These are phyloP conservation scores for Drosophila subsilvestris DNA, from an alignment of 2,888 invertebrate genomes.

Conservation along the genomic window DNA sequence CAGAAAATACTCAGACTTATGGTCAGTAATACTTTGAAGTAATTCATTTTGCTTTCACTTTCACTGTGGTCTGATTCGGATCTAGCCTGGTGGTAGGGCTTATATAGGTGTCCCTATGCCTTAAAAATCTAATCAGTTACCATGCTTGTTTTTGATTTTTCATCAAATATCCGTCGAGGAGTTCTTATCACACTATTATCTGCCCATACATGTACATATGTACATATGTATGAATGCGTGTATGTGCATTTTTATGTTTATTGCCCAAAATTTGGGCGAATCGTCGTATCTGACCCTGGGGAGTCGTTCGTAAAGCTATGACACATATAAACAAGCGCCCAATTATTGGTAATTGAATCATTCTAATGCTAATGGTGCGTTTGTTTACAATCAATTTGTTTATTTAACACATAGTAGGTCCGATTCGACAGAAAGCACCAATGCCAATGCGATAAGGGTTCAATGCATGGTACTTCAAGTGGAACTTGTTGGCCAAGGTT, in stretches of 20 bases:
- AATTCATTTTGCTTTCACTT: constrained; percentile 45
- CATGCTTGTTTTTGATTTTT: constrained; percentile 42
- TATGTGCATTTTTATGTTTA: constrained; percentile 34
- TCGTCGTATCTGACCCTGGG: constrained; percentile 24
- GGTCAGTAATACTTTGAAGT: constrained; percentile 13
- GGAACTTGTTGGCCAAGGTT: constrained; percentile 23
- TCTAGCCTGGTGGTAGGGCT: constrained; percentile 23
- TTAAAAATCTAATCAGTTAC: constrained; percentile 52
- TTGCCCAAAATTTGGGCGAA: constrained; percentile 37
- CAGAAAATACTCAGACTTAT: constrained; percentile 4
- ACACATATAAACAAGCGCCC: constrained; percentile 30
- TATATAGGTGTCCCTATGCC: constrained; percentile 50
- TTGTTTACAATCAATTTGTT: constrained; percentile 10
- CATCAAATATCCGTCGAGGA: constrained; percentile 13
- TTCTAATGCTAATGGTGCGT: neutral
- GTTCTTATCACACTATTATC: constrained; percentile 29
- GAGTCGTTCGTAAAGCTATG: constrained; percentile 47
- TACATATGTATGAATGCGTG: neutral
- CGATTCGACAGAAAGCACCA: constrained; percentile 10
- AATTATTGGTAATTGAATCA: constrained; percentile 38
- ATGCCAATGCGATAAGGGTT: constrained; percentile 37
- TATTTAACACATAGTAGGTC: neutral
- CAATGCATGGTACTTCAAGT: neutral
- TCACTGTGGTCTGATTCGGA: constrained; percentile 14
- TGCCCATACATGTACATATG: too few species aligned